These are phyloP conservation scores for Protomyctophum bolini DNA, from an alignment of 2,113 vertebrate species.

Conservation along the genomic window DNA sequence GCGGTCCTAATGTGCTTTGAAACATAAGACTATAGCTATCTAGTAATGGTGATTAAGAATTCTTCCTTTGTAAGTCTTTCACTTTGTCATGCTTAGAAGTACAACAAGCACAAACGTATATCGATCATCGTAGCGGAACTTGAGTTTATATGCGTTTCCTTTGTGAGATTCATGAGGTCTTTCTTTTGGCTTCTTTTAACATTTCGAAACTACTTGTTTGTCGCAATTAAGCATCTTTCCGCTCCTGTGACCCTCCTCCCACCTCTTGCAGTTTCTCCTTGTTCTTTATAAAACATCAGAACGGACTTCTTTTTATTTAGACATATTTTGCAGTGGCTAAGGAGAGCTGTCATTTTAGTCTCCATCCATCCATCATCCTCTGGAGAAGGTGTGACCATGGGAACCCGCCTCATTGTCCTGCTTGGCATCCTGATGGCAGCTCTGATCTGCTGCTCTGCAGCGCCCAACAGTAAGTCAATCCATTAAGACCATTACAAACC, in stretches of 20 bases:
- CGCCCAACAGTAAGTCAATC: conserved; percentile 46
- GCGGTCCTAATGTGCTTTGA: not conserved
- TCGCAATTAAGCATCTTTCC: not conserved
- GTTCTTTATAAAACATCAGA: conserved; percentile 9
- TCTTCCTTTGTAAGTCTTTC: not conserved
- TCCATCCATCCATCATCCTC: not conserved
- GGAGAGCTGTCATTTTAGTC: not conserved
- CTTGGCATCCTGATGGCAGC: conserved; percentile 53
- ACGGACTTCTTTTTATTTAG: not conserved
- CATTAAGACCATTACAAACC: not conserved
- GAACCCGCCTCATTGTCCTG: conserved; percentile 36
- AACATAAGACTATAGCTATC: not conserved
- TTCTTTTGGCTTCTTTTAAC: not conserved
- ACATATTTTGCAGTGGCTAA: fast-evolving
- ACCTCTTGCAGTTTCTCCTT: not conserved
- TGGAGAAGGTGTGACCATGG: conserved; percentile 40
- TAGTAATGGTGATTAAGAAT: not conserved
- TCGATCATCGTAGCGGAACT: not conserved
- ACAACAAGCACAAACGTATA: not conserved
- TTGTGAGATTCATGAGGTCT: not conserved
- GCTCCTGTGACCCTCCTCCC: conserved; percentile 4
- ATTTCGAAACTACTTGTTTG: conserved; percentile 13
- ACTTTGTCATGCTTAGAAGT: too few relatives aligned
- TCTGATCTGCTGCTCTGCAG: conserved; percentile 27
- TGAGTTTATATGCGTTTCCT: conserved; percentile 37